A percentile compares a stretch with the other conserved stretches of the same genome.
Evolutionary conservation across 2,113 vertebrate species (phyloP).

Genomic region (Arvicanthis niloticus): DNA sequence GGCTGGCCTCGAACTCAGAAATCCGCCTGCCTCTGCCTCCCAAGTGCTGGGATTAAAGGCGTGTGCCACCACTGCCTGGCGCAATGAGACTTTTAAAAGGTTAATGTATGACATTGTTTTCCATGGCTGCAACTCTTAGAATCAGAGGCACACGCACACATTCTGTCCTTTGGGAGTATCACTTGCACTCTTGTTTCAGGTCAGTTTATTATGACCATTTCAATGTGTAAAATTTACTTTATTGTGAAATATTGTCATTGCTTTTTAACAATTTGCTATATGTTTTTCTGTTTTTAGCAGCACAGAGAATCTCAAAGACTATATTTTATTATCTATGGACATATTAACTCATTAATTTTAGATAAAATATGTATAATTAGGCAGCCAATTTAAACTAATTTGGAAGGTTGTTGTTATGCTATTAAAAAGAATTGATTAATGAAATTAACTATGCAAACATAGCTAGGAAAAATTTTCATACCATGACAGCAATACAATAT

Average conservation of each 20-base stretch:
- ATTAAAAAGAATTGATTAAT: constrained; percentile 49
- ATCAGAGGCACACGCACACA: background rate
- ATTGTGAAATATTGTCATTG: constrained; percentile 30
- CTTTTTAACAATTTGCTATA: constrained; percentile 24
- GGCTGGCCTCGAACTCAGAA: too few species aligned
- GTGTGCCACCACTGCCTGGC: too few species aligned
- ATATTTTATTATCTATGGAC: constrained; percentile 32
- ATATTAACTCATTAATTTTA: constrained; percentile 60
- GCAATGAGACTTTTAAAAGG: background rate
- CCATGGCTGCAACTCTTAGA: background rate
- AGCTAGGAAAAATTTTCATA: background rate
- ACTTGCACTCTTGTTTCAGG: constrained; percentile 36
- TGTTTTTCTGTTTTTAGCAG: background rate
- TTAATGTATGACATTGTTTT: constrained; percentile 44
- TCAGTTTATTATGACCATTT: constrained; percentile 53
- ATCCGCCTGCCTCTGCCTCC: too few species aligned
- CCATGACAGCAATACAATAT: constrained; percentile 20
- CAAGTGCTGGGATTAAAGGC: too few species aligned
- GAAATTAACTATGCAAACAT: constrained; percentile 21
- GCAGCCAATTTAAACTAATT: background rate
- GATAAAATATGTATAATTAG: constrained; percentile 16
- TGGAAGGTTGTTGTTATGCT: constrained; percentile 44
- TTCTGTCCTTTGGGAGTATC: background rate
- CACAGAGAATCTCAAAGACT: constrained; percentile 24
- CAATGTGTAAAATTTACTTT: constrained; percentile 20